Evolutionary conservation across 2,113 vertebrate genomes (phyloP).

Genomic region (Psilopogon haemacephalus): DNA sequence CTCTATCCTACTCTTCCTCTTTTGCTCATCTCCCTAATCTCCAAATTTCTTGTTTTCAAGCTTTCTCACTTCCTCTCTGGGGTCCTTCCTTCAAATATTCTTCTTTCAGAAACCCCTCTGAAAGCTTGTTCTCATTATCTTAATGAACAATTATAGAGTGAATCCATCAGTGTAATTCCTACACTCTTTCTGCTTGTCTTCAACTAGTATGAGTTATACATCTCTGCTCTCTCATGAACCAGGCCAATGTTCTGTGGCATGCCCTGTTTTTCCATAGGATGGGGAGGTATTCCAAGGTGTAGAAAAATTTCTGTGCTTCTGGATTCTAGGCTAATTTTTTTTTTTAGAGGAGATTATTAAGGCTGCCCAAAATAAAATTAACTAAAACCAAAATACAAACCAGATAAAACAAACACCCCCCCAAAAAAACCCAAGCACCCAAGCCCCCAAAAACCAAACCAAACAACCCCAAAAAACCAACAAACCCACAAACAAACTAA

Average conservation of each 20-base stretch:
- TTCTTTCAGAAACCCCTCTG: slow-evolving; percentile 10
- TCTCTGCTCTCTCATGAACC: not conserved
- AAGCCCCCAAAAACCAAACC: too few relatives aligned
- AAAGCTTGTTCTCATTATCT: slow-evolving; percentile 19
- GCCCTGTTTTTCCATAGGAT: not conserved
- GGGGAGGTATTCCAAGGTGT: not conserved
- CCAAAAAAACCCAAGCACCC: too few relatives aligned
- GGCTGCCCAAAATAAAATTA: not conserved
- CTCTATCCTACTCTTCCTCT: rapidly evolving
- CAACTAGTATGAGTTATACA: not conserved
- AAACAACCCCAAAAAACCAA: too few relatives aligned
- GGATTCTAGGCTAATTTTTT: not conserved
- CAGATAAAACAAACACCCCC: too few relatives aligned
- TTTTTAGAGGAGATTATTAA: not conserved
- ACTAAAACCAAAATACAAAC: too few relatives aligned
- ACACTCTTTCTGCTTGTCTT: not conserved
- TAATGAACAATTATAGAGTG: slow-evolving; percentile 22
- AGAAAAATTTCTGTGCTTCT: not conserved
- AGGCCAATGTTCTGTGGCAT: not conserved
- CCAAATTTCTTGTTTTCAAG: not conserved
- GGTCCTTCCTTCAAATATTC: not conserved
- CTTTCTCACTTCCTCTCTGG: not conserved
- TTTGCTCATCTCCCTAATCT: not conserved
- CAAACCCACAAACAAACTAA: too few relatives aligned
- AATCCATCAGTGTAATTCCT: not conserved